A percentile compares a stretch with the other conserved stretches of the same genome.
These are phyloP conservation scores for Drosophila melanica DNA, from an alignment of 1,140 invertebrate genomes.

Conservation along the genomic window DNA sequence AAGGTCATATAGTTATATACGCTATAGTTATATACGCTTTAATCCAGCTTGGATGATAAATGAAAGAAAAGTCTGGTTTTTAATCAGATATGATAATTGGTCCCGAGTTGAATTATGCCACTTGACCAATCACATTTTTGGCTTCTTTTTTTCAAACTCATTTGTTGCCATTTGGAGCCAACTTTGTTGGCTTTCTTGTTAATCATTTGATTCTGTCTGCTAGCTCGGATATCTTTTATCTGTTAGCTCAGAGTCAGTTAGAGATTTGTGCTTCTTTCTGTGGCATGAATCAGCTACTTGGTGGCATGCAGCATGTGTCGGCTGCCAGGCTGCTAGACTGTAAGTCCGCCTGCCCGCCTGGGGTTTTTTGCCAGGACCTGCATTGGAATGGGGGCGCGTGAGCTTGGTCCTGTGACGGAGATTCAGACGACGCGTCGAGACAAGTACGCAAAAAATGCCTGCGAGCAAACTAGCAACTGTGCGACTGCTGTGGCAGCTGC, in stretches of 20 bases:
- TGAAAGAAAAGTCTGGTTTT: constrained; percentile 29
- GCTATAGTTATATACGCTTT: background rate
- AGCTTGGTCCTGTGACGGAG: constrained; percentile 46
- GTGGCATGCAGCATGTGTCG: constrained; percentile 21
- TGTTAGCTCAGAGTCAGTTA: constrained; percentile 3
- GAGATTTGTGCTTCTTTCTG: constrained; percentile 2
- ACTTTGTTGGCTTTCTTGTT: constrained; percentile 9
- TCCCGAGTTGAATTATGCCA: constrained; percentile 3
- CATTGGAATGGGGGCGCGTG: constrained; percentile 61
- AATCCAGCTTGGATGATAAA: constrained; percentile 18
- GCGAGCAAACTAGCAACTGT: constrained; percentile 65
- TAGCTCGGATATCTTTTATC: constrained; percentile 12
- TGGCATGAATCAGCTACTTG: constrained; percentile 33
- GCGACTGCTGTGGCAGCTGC: constrained; percentile 38
- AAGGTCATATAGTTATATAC: background rate
- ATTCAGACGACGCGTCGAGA: constrained; percentile 68
- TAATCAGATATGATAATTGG: constrained; percentile 28
- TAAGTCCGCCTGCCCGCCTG: background rate
- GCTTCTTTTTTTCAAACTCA: constrained; percentile 22
- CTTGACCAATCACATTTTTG: constrained; percentile 23
- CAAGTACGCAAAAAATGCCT: constrained; percentile 77
- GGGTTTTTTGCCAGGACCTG: constrained; percentile 15
- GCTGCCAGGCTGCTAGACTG: background rate
- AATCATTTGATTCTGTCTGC: background rate
- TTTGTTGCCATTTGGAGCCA: constrained; percentile 24